phyloP scores from a whole-genome alignment of 2,113 vertebrate genomes.

The Tetrax tetrax region DNA sequence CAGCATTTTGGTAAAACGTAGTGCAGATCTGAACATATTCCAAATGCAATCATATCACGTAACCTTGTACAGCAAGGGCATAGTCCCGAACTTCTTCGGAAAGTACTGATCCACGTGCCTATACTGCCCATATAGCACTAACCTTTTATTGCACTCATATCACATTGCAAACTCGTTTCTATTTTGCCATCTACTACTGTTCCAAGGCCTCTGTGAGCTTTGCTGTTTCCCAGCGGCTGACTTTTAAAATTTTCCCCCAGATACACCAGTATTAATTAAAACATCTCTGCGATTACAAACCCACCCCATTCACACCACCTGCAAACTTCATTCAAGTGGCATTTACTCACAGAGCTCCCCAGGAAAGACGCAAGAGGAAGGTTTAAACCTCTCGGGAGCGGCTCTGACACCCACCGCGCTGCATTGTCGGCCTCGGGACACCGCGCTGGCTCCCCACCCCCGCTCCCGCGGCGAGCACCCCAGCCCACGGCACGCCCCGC shows the following conservation, averaged over 20 bases:
- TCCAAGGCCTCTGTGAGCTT: background rate
- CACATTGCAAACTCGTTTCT: background rate
- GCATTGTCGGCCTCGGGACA: fast-evolving
- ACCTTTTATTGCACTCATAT: background rate
- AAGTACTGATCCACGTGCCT: background rate
- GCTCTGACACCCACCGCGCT: background rate
- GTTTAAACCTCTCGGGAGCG: background rate
- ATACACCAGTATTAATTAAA: background rate
- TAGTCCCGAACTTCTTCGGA: background rate
- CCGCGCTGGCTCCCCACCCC: background rate
- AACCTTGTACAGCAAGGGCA: background rate
- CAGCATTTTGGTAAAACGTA: background rate
- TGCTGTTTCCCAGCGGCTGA: background rate
- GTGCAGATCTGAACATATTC: background rate
- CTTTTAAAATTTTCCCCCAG: background rate
- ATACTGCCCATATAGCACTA: background rate
- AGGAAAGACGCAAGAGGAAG: too few species aligned
- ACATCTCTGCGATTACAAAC: background rate
- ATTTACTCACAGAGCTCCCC: background rate
- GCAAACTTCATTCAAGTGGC: background rate
- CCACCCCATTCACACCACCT: background rate
- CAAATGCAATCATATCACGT: background rate
- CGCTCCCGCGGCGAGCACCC: background rate
- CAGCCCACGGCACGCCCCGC: background rate
- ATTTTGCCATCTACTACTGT: background rate